Conservation (phyloP, 23 tunicate genomes). For the Halocynthia aurantium region DNA sequence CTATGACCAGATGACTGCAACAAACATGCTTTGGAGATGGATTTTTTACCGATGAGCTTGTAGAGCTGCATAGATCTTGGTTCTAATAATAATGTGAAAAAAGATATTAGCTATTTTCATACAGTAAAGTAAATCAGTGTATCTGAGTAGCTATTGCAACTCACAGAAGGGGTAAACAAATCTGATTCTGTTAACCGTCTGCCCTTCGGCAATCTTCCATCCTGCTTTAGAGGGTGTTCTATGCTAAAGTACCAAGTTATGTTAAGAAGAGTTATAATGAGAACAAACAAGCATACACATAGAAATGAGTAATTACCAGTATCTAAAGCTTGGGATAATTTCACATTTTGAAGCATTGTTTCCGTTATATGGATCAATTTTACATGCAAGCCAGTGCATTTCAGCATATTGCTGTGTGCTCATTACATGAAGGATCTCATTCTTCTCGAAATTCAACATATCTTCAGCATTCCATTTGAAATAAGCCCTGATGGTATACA, state of each 20-base stretch:
- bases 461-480: conserved; percentile 18
- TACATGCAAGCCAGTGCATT: conserved; percentile 14
- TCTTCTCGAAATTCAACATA: conserved; percentile 13
- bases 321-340: conserved; percentile 4
- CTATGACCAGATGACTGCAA: conserved; percentile 1
- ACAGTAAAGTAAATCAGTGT: too few species aligned
- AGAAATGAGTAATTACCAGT: conserved; percentile 1
- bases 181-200: not conserved
- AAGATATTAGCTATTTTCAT: too few species aligned
- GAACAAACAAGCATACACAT: too few species aligned
- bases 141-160: too few species aligned
- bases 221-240: not conserved
- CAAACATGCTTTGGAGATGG: not conserved
- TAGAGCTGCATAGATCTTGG: too few species aligned
- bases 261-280: too few species aligned
- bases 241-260: too few species aligned
- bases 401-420: conserved; percentile 3
- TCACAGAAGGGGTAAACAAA: not conserved
- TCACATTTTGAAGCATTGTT: conserved; percentile 16
- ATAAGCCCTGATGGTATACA: conserved; percentile 3
- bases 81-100: too few species aligned
- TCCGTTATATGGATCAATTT: conserved; percentile 27
- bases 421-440: conserved; percentile 15
- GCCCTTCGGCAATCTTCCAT: not conserved
- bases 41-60: not conserved